phyloP scores from a whole-genome alignment of 1,140 invertebrate genomes.

The Calliphora vicina region DNA sequence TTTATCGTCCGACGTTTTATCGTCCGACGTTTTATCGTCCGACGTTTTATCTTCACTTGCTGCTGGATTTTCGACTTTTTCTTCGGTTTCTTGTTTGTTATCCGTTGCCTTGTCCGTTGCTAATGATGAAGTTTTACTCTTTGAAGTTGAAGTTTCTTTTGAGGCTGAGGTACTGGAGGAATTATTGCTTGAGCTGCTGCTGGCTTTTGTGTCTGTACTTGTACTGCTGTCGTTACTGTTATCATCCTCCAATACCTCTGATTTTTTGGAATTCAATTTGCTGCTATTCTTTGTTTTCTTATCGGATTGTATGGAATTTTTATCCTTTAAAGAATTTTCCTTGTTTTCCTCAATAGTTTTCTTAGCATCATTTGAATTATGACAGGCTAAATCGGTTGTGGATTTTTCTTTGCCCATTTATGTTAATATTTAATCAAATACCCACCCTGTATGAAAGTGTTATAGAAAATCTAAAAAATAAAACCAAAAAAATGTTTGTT shows the following conservation, averaged over 20 bases:
- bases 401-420: constrained; percentile 23
- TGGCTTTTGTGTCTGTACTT: constrained; percentile 10
- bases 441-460: not conserved
- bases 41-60: no score
- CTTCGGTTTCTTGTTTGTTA: not conserved
- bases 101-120: not conserved
- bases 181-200: not conserved
- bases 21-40: no score
- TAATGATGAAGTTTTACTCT: not conserved
- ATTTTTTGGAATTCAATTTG: not conserved
- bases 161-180: constrained; percentile 26
- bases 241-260: constrained; percentile 29
- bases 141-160: not conserved
- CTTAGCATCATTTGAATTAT: constrained; percentile 15
- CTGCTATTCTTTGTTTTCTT: not conserved
- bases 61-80: not conserved
- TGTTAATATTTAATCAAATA: not conserved
- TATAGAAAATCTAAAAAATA: no score
- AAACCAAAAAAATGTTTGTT: not conserved
- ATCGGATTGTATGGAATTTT: not conserved
- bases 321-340: constrained; percentile 12
- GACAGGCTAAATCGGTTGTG: not conserved
- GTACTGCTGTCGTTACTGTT: constrained; percentile 1
- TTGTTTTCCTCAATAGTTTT: constrained; percentile 22
- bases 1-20: no score